These are phyloP conservation scores for Calidris pygmaea DNA, from an alignment of 2,113 vertebrate species.

Conservation along the genomic window DNA sequence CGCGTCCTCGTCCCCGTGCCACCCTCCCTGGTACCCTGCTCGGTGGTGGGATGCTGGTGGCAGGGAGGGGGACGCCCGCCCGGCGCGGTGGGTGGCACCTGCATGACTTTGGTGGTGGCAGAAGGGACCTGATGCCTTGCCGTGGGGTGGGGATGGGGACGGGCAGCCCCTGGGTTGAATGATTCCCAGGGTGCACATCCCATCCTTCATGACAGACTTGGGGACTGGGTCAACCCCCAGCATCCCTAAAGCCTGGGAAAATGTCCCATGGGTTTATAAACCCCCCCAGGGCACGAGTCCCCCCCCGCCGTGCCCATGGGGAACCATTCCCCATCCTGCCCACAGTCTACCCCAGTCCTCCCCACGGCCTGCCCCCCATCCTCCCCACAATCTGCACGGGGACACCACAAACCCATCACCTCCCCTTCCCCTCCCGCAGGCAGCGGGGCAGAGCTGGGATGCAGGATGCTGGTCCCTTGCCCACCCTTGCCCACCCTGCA, in stretches of 20 bases:
- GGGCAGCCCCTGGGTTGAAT: neutral
- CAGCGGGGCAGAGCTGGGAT: neutral
- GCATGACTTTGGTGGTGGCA: rapidly evolving
- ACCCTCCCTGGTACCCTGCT: neutral
- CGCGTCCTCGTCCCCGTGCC: neutral
- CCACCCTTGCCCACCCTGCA: neutral
- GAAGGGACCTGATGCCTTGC: neutral
- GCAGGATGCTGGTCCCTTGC: neutral
- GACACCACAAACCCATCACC: neutral
- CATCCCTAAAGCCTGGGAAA: neutral
- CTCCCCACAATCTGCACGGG: neutral
- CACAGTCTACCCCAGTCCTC: no score
- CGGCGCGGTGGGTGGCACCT: rapidly evolving
- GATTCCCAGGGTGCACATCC: rapidly evolving
- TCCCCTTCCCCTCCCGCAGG: neutral
- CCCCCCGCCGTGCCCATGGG: neutral
- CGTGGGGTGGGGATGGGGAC: neutral
- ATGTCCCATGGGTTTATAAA: neutral
- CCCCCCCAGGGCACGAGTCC: neutral
- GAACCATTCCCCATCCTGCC: neutral
- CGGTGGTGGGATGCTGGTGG: neutral
- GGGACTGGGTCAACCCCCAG: neutral
- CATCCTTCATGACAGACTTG: neutral
- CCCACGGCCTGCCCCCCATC: no score
- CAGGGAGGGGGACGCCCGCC: rapidly evolving